phyloP scores from a whole-genome alignment of 1,140 invertebrate genomes.

The Matsumurasca onukii region DNA sequence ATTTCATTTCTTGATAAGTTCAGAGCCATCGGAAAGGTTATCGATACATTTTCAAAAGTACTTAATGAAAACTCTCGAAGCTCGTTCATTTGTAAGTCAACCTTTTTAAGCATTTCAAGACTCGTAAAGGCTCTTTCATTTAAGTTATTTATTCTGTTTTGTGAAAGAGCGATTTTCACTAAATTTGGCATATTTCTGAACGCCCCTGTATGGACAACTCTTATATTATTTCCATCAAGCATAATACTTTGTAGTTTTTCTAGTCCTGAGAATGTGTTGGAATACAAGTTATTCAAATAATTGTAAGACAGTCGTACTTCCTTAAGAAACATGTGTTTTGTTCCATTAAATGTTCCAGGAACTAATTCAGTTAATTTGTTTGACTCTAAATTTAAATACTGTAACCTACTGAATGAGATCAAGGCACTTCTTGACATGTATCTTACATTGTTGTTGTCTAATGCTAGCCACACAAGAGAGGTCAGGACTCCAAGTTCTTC shows the following conservation, averaged over 20 bases:
- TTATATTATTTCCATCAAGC: constrained; percentile 69
- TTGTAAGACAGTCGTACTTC: constrained; percentile 79
- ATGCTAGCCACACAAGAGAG: constrained; percentile 77
- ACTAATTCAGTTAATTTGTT: constrained; percentile 70
- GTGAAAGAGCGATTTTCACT: constrained; percentile 66
- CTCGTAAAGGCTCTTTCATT: constrained; percentile 64
- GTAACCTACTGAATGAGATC: constrained; percentile 67
- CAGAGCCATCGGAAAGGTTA: constrained; percentile 56
- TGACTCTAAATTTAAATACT: constrained; percentile 84
- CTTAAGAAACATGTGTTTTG: no score
- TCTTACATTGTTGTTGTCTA: constrained; percentile 86
- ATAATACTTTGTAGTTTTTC: constrained; percentile 66
- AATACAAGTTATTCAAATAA: constrained; percentile 58
- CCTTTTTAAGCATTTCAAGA: constrained; percentile 63
- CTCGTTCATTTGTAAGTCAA: constrained; percentile 73
- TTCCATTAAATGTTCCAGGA: constrained; percentile 63
- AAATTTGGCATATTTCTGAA: constrained; percentile 68
- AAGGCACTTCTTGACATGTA: constrained; percentile 60
- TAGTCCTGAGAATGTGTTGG: constrained; percentile 64
- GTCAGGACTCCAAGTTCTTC: constrained; percentile 67
- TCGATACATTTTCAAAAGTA: constrained; percentile 64
- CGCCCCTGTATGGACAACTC: constrained; percentile 54
- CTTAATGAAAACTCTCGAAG: constrained; percentile 64
- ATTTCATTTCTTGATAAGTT: constrained; percentile 72
- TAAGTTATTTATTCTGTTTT: constrained; percentile 63